Base-by-base conservation (phyloP, 2,888 invertebrate genomes). In the Amiota minor region DNA sequence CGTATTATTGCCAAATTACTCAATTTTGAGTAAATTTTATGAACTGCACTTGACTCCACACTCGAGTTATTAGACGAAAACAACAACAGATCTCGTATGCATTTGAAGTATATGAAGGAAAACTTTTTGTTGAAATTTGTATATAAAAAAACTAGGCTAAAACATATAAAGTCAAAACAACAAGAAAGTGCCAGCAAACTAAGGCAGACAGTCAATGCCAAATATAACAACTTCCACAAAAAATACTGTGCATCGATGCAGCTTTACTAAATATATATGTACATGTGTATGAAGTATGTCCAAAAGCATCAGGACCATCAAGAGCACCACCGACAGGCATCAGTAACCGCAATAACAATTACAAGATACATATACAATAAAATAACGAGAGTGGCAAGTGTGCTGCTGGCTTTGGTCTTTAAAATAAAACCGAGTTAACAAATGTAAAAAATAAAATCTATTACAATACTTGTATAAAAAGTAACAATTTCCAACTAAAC, bases 401-500 rank as follows among this genome's bases (percentile, higher is more conserved):
- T 35, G 35, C 35, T 35, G 2, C 6, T 35, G 35, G 35, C 35
- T 35, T 35, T 35, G 35, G 35, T 35, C 6, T 35, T 35, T 35
- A 35, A 35, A 35, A 35, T 35, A 35, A 35, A 35, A 35, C 35
- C 35, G 35, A 35, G 35, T 6, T 35, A 8, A 35, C 0, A 35
- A 35, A 35, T 35, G 35, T 4, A 35, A 35, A 35, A 35, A 35
- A 35, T 35, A 35, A 35, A 35, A 35, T 35, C 2, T 35, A 35
- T 35, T 35, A 35, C 35, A 35, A 35, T 35, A 35, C 35, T 35
- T 35, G 35, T 35, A 35, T 35, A 50, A 53, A 20, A 68, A 68
- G 12, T 53, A 68, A 53, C 16, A 68, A n/a, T 49, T 49, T 75
- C 80, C 70, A 81, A 78, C 56, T 62, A 64, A 53, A 65, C 53